These are phyloP conservation scores for Anastrepha obliqua DNA, from an alignment of 1,140 invertebrate species.

Conservation along the genomic window DNA sequence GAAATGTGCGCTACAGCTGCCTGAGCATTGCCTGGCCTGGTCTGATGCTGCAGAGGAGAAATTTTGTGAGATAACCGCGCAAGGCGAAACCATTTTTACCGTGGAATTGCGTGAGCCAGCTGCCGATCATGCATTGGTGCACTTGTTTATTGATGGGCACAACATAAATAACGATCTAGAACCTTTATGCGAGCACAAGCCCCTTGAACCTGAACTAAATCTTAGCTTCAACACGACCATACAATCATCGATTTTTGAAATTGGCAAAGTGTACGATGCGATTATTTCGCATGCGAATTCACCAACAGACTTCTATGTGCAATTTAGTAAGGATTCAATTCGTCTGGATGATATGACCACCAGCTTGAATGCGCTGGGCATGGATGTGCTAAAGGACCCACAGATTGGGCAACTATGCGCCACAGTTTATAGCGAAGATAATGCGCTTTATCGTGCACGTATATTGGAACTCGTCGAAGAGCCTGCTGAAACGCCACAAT, in stretches of 20 bases:
- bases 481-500: constrained; percentile 29
- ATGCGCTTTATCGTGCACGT: constrained; percentile 64
- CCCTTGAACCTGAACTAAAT: constrained; percentile 65
- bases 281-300: constrained; percentile 65
- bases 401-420: constrained; percentile 63
- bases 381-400: constrained; percentile 55
- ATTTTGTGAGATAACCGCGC: constrained; percentile 79
- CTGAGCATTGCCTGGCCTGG: constrained; percentile 79
- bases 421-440: constrained; percentile 62
- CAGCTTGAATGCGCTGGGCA: constrained; percentile 59
- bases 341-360: constrained; percentile 63
- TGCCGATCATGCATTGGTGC: constrained; percentile 79
- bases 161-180: constrained; percentile 79
- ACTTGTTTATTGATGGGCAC: constrained; percentile 78
- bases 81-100: constrained; percentile 80
- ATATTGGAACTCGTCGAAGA: constrained; percentile 60
- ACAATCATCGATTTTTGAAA: constrained; percentile 54
- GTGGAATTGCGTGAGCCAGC: constrained; percentile 79
- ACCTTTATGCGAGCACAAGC: constrained; percentile 73
- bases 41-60: constrained; percentile 79
- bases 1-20: constrained; percentile 80
- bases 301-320: constrained; percentile 64
- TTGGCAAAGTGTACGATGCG: constrained; percentile 55
- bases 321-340: constrained; percentile 60
- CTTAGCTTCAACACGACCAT: constrained; percentile 68